Evolutionary conservation across 2,888 invertebrate species (phyloP).

Genomic region (Calephelis perditalis): DNA sequence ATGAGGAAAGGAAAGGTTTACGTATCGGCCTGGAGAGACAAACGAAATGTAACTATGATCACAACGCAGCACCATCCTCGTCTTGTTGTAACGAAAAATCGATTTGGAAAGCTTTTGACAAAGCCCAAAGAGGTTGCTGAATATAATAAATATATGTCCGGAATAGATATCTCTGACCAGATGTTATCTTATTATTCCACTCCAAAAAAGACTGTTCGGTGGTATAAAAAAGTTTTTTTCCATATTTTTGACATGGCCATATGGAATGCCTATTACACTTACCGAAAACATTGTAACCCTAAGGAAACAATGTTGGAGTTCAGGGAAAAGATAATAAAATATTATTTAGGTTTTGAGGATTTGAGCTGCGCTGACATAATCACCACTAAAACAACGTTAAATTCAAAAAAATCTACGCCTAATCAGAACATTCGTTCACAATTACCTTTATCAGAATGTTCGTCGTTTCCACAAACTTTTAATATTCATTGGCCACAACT

Average conservation of each 20-base stretch:
- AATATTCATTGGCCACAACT: constrained; percentile 15
- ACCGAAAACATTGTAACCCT: constrained; percentile 12
- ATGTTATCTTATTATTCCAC: constrained; percentile 28
- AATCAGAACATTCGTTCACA: constrained; percentile 1
- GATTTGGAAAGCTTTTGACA: constrained; percentile 16
- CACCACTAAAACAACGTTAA: neutral
- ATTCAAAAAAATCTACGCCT: constrained; percentile 2
- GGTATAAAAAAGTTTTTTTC: constrained; percentile 23
- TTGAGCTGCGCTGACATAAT: constrained; percentile 1
- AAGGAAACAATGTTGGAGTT: constrained; percentile 13
- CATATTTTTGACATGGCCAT: constrained; percentile 19
- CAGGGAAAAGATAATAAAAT: constrained; percentile 16
- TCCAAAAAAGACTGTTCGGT: constrained; percentile 26
- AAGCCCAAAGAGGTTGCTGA: constrained; percentile 25
- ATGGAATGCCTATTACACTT: constrained; percentile 18
- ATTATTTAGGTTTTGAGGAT: neutral
- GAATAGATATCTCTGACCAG: constrained; percentile 26
- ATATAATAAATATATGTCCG: constrained; percentile 28
- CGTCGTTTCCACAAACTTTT: constrained; percentile 5
- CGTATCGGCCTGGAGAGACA: constrained; percentile 25
- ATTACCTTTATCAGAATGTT: constrained; percentile 5
- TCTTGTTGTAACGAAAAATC: constrained; percentile 19
- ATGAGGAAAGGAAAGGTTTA: constrained; percentile 23
- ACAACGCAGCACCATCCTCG: constrained; percentile 24
- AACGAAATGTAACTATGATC: constrained; percentile 23